phyloP scores from a whole-genome alignment of 2,113 vertebrate genomes.

The Tonatia bakeri region DNA sequence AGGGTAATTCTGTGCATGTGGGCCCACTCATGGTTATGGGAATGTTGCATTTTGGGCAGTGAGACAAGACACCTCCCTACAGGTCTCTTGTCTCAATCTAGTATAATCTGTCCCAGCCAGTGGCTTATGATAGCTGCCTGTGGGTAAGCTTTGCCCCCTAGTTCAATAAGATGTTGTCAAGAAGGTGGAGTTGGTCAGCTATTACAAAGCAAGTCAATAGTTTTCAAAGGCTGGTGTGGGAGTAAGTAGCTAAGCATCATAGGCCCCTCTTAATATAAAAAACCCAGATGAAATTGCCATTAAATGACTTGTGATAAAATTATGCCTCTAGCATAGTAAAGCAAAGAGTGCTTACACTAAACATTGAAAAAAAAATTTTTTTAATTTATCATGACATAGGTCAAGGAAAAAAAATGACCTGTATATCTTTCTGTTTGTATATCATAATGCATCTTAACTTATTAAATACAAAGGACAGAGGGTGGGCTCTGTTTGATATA shows the following conservation, averaged over 20 bases:
- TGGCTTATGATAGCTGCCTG: background rate
- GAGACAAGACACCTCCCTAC: too few species aligned
- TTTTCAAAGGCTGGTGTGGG: background rate
- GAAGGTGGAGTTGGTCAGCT: background rate
- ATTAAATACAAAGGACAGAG: background rate
- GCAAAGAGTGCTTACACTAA: background rate
- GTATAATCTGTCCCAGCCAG: background rate
- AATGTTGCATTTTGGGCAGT: too few species aligned
- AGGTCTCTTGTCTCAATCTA: background rate
- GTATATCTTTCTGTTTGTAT: conserved; percentile 6
- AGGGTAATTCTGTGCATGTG: too few species aligned
- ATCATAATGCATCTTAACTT: background rate
- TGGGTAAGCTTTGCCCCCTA: background rate
- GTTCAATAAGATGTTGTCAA: background rate
- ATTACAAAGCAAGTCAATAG: background rate
- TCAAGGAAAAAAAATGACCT: conserved; percentile 17
- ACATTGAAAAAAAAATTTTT: background rate
- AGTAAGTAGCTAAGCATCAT: background rate
- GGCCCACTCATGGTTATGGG: too few species aligned
- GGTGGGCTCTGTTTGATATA: background rate
- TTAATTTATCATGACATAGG: conserved; percentile 2
- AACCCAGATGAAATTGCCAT: background rate
- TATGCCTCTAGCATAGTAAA: conserved; percentile 3
- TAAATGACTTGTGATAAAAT: background rate
- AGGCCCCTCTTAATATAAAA: background rate